Conservation (phyloP, 2,888 invertebrate genomes). For the Mactromeris polynyma region DNA sequence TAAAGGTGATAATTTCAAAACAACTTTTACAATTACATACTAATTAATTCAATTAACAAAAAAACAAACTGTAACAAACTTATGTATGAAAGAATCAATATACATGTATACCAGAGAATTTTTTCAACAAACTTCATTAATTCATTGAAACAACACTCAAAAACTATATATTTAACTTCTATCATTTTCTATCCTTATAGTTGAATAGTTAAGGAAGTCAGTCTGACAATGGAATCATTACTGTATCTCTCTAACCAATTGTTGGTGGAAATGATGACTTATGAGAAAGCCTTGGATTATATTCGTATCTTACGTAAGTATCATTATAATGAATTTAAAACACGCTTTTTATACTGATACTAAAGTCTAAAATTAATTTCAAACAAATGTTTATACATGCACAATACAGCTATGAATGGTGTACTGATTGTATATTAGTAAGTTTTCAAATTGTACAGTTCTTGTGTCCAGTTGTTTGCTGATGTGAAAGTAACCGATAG, state of each 20-base stretch:
- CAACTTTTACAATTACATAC: not conserved
- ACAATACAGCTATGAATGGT: too few species aligned
- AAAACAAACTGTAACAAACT: not conserved
- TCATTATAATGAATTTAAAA: too few species aligned
- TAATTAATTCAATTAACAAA: not conserved
- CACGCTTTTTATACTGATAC: too few species aligned
- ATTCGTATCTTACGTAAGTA: conserved; percentile 49
- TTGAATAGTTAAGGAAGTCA: not conserved
- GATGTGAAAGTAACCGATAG: too few species aligned
- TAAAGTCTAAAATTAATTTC: too few species aligned
- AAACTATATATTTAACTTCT: not conserved
- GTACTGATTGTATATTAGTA: too few species aligned
- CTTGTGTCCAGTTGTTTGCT: too few species aligned
- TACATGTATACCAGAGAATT: too few species aligned
- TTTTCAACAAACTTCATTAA: not conserved
- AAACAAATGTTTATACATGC: too few species aligned
- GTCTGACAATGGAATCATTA: conserved; percentile 28
- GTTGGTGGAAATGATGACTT: conserved; percentile 43
- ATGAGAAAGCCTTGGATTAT: conserved; percentile 39
- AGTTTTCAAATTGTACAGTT: too few species aligned
- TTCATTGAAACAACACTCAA: not conserved
- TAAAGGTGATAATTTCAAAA: not conserved
- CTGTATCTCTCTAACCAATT: conserved; percentile 14
- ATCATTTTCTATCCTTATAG: not conserved
- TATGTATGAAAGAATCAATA: not conserved